These are phyloP conservation scores for Acronicta aceris DNA, from an alignment of 2,888 invertebrate species.

Conservation along the genomic window DNA sequence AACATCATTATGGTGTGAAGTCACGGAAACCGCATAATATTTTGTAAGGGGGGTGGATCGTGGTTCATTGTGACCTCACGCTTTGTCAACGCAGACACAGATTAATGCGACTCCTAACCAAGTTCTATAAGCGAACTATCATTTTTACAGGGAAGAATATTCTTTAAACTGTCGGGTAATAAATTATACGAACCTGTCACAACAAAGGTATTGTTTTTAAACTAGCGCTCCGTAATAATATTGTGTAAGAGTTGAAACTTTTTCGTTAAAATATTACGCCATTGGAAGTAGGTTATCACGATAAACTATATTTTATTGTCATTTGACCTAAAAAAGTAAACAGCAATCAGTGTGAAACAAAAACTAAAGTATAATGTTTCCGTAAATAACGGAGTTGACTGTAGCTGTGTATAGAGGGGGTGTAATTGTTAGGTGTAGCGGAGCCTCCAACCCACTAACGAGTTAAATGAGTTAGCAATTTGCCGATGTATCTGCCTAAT, in stretches of 20 bases:
- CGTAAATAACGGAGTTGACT: slow-evolving; percentile 42
- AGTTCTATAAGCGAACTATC: slow-evolving; percentile 50
- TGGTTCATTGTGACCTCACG: slow-evolving; percentile 70
- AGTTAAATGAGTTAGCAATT: slow-evolving; percentile 54
- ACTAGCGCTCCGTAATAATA: slow-evolving; percentile 25
- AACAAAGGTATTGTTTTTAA: slow-evolving; percentile 44
- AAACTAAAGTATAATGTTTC: slow-evolving; percentile 54
- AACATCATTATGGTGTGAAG: slow-evolving; percentile 60
- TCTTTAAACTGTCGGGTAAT: slow-evolving; percentile 32
- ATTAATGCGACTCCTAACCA: slow-evolving; percentile 68
- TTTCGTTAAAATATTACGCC: slow-evolving; percentile 32
- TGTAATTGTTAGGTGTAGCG: slow-evolving; percentile 41
- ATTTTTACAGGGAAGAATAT: slow-evolving; percentile 49
- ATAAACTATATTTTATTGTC: slow-evolving; percentile 50
- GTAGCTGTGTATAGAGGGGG: slow-evolving; percentile 23
- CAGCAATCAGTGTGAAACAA: slow-evolving; percentile 40
- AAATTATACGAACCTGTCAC: slow-evolving; percentile 41
- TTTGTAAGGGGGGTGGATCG: slow-evolving; percentile 53
- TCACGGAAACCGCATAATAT: slow-evolving; percentile 68
- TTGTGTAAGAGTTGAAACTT: slow-evolving; percentile 35
- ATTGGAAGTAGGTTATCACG: slow-evolving; percentile 48
- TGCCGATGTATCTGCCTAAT: slow-evolving; percentile 47
- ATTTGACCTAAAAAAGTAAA: slow-evolving; percentile 51
- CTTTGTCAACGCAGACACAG: slow-evolving; percentile 75
- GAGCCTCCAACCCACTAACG: slow-evolving; percentile 42